These are phyloP conservation scores for Lordiphosa fenestrarum DNA, from an alignment of 2,888 invertebrate species.

Conservation along the genomic window DNA sequence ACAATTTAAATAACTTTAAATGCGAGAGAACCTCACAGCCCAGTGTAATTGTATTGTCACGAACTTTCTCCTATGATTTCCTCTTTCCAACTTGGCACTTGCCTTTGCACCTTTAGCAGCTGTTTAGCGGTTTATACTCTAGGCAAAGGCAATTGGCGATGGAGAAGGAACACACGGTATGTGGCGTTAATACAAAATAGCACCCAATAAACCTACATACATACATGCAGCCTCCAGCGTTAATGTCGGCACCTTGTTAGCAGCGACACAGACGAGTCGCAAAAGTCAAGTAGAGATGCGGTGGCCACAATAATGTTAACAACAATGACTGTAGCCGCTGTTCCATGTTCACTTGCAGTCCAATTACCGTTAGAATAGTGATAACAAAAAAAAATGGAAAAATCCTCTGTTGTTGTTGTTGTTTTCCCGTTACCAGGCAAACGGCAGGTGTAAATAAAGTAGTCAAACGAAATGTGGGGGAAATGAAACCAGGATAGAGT, in stretches of 20 bases:
- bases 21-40: too few species aligned
- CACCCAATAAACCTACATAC: constrained; percentile 17
- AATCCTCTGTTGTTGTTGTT: too few species aligned
- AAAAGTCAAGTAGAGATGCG: constrained; percentile 4
- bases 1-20: too few species aligned
- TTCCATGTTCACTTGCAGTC: constrained; percentile 7
- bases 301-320: background rate
- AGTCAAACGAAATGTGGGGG: constrained; percentile 42
- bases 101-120: constrained; percentile 54
- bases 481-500: constrained; percentile 47
- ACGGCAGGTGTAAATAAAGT: constrained; percentile 61
- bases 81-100: constrained; percentile 12
- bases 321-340: background rate
- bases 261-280: constrained; percentile 8
- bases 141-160: constrained; percentile 11
- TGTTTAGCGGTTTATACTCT: constrained; percentile 33
- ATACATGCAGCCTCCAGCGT: constrained; percentile 20
- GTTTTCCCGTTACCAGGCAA: constrained; percentile 4
- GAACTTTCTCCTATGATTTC: constrained; percentile 6
- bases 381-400: constrained; percentile 19
- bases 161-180: constrained; percentile 28
- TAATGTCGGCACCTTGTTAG: constrained; percentile 9
- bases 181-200: constrained; percentile 27
- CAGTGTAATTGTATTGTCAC: too few species aligned
- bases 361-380: constrained; percentile 1